phyloP scores from a whole-genome alignment of 2,888 invertebrate species.

The Cantharis rufa region DNA sequence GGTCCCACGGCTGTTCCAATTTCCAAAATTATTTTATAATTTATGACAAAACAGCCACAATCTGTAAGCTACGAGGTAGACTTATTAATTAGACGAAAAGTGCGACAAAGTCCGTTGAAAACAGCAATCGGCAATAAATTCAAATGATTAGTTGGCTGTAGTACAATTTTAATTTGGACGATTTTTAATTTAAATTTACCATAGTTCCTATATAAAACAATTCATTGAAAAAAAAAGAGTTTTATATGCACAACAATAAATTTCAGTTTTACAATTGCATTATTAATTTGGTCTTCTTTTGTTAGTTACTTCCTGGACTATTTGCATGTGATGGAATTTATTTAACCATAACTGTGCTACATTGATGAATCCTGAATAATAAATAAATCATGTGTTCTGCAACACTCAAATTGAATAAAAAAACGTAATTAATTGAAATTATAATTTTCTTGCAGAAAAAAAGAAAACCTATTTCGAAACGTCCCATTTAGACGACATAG shows the following conservation, averaged over 20 bases:
- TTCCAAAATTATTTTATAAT: neutral
- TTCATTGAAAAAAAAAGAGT: neutral
- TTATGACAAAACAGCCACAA: neutral
- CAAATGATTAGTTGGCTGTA: neutral
- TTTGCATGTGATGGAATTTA: neutral
- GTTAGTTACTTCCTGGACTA: neutral
- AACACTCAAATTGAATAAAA: neutral
- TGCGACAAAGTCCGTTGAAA: neutral
- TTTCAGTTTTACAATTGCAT: neutral
- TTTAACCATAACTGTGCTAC: neutral
- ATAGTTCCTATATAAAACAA: neutral
- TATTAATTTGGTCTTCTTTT: neutral
- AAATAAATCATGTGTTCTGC: neutral
- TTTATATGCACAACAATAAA: neutral
- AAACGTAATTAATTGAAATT: neutral
- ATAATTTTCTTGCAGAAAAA: constrained; percentile 40
- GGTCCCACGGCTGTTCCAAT: neutral
- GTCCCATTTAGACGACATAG: constrained; percentile 44
- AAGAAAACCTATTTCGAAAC: constrained; percentile 33
- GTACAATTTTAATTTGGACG: neutral
- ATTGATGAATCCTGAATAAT: neutral
- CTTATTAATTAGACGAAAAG: neutral
- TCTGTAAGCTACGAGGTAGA: neutral
- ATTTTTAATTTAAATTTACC: neutral
- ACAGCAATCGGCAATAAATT: neutral